Base-by-base conservation (phyloP, 2,113 vertebrate species). In the Nicator chloris region DNA sequence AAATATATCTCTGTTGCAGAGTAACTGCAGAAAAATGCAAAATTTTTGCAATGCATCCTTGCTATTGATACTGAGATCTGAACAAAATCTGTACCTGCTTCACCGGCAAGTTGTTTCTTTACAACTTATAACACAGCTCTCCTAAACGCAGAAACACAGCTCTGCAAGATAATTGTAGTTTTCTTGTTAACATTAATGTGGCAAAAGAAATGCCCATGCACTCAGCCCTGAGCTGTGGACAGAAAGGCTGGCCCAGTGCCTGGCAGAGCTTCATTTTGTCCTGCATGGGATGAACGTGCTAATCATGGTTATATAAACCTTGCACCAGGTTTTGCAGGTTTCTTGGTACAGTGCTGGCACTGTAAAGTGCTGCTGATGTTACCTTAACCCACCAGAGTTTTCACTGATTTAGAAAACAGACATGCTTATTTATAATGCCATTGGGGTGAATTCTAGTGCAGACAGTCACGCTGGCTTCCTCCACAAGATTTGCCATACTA, bases 201-300 rank as follows among this genome's bases (percentile, higher is more conserved):
- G 28, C 15, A 66, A 54, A 90, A 71, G 35, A 39, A 66, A 39
- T 42, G n/a, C 6, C 9, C 45, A 8, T 11, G 15, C n/a, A 22
- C 11, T 69, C n/a, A 60, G 6, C 17, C 4, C 28, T 37, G 35
- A 49, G 69, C 28, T 70, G 18, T 5, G 53, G 65, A 33, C 21
- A 79, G 65, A 66, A 71, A 66, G 28, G 4, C 26, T 37, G 49
- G 15, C 8, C 20, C 20, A 23, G 28, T 16, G 31, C 14, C 33
- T 70, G 50, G 12, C 28, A 30, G 54, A 40, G 9, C 6, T 64
- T 80, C 42, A 33, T 45, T 51, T 56, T 35, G 11, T 66, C 30
- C 47, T 65, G 23, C 10, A 4, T 5, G 15, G 31, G 26, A 27
- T n/a, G 26, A 44, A 30, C 0, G 0, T 7, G 8, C 26, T 82